Percentiles rank a stretch among this genome's conserved stretches.
Evolutionary conservation across 2,113 vertebrate genomes (phyloP).

Genomic region (Pachyramphus minor): DNA sequence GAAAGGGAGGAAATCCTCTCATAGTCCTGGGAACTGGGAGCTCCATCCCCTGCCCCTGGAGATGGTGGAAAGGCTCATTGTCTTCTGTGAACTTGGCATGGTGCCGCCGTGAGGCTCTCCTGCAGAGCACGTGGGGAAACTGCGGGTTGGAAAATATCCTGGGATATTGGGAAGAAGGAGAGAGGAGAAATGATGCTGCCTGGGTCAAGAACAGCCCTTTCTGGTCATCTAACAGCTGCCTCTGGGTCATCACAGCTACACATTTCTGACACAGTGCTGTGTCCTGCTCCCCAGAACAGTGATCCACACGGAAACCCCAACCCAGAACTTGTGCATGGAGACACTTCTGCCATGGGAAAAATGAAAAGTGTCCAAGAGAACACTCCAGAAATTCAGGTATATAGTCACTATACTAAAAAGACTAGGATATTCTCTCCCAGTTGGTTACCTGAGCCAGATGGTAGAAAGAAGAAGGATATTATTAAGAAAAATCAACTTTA

Average conservation of each 20-base stretch:
- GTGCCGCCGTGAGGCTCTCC: rapidly evolving
- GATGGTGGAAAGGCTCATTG: neutral
- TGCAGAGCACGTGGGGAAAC: neutral
- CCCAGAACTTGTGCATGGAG: neutral
- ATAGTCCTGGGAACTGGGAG: neutral
- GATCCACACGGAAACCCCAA: neutral
- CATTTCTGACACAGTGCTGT: neutral
- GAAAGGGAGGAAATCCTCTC: constrained; percentile 43
- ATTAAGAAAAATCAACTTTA: neutral
- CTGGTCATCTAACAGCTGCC: neutral
- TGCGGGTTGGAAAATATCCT: neutral
- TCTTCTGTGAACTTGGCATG: neutral
- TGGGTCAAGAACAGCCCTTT: neutral
- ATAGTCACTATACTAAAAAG: neutral
- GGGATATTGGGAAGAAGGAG: neutral
- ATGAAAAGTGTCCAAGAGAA: neutral
- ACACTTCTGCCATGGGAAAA: neutral
- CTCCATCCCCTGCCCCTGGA: neutral
- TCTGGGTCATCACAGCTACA: neutral
- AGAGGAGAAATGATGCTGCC: neutral
- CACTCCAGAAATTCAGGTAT: neutral
- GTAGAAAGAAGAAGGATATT: neutral
- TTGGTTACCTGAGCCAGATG: neutral
- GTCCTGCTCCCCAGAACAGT: neutral
- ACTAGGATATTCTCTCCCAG: neutral